Base-by-base conservation (phyloP, 2,113 vertebrate genomes). In the Tringa solitaria region DNA sequence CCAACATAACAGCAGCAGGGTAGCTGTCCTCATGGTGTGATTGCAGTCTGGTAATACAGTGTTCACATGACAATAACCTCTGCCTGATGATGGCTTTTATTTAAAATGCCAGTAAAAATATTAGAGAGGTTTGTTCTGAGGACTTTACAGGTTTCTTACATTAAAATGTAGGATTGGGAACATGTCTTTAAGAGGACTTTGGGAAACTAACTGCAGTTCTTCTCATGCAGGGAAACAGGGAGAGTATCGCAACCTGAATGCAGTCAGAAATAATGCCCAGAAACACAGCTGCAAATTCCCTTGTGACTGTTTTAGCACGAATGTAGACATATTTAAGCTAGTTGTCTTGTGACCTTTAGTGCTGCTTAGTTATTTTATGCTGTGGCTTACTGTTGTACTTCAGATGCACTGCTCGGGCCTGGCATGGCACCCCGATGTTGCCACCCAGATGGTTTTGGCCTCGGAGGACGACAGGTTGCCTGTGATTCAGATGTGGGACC, bases 381-480 rank as follows among this genome's bases (percentile, higher is more conserved):
- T 64, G 43, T 89, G 88, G 12, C 5, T 1, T 48, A 1, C 28
- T 76, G 22, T 93, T 53, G 1, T 93, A 50, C 76, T 23, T 37
- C 84, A 99, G 99, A 99, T 99, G 99, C 99, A 99, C 94, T 99
- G 99, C 90, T 99, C 99, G 6, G 99, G 99, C 33, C 95, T 99
- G 96, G 99, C 99, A 0, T 99, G 99, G 99, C 99, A 99, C 96
- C 99, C 99, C 8, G 99, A 99, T 46, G 97, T 99, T 64, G 99
- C 99, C 84, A 99, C 99, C 21, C 99, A 99, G 97, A 98, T 99
- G 98, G 98, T 99, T 28, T 79, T 99, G 92, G 98, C 99, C 70
- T 99, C 99, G 0, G 99, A 99, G 96, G 99, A 99, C 3, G 99
- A 99, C 95, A 98, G 99, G 37, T 97, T 99, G 96, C 99, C 99